These are phyloP conservation scores for Muscidifurax raptorellus DNA, from an alignment of 1,140 invertebrate species.

Conservation along the genomic window DNA sequence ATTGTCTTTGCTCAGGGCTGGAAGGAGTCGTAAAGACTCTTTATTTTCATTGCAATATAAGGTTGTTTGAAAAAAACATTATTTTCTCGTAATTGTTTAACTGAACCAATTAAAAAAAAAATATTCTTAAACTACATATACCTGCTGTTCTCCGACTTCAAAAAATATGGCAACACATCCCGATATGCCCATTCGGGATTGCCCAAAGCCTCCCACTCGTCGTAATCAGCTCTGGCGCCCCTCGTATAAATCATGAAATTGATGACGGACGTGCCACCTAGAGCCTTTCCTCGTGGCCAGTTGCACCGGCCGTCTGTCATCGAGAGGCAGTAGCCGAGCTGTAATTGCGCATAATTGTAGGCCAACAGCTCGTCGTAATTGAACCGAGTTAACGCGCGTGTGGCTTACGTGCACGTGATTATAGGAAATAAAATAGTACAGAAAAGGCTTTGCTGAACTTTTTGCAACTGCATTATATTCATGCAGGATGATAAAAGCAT, in stretches of 20 bases:
- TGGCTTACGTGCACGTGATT: too few species aligned
- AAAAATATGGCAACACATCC: constrained; percentile 88
- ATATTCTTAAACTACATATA: constrained; percentile 31
- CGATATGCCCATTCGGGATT: constrained; percentile 92
- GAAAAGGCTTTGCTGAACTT: too few species aligned
- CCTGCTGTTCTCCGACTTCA: constrained; percentile 84
- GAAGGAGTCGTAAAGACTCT: too few species aligned
- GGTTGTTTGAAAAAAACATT: background rate
- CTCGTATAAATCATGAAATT: constrained; percentile 90
- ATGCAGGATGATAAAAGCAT: background rate
- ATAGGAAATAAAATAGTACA: too few species aligned
- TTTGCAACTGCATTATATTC: too few species aligned
- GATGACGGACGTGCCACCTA: constrained; percentile 86
- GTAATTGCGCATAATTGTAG: background rate
- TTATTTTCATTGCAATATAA: too few species aligned
- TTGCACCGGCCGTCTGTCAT: constrained; percentile 82
- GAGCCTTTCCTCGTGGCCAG: constrained; percentile 83
- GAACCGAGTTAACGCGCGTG: background rate
- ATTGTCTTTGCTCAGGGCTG: background rate
- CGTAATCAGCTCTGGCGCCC: constrained; percentile 82
- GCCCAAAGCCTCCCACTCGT: constrained; percentile 84
- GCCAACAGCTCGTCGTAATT: background rate
- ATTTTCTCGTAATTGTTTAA: background rate
- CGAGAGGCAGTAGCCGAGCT: constrained; percentile 66
- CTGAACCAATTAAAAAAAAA: background rate